Evolutionary conservation across 2,888 invertebrate species (phyloP).

Genomic region (Drosophila tripunctata): DNA sequence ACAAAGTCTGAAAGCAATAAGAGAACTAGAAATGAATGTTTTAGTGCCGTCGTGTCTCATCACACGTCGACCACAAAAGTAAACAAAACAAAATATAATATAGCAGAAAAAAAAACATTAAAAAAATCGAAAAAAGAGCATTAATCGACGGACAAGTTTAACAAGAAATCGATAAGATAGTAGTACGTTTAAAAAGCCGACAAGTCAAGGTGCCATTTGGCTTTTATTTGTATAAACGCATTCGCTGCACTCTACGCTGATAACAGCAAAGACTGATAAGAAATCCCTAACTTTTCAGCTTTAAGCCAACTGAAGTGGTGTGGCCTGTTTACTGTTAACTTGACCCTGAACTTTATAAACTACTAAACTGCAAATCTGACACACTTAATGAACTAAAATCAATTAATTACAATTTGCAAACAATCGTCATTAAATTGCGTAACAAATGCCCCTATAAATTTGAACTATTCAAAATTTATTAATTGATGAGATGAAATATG

Average conservation of each 20-base stretch:
- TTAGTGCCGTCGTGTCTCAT: conserved; percentile 46
- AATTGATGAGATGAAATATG: no score
- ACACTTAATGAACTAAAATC: not conserved
- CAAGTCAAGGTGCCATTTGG: not conserved
- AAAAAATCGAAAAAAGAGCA: conserved; percentile 32
- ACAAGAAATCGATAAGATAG: conserved; percentile 59
- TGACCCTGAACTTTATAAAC: conserved; percentile 14
- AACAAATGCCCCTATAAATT: not conserved
- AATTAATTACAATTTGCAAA: not conserved
- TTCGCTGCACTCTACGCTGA: conserved; percentile 45
- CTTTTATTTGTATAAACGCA: conserved; percentile 15
- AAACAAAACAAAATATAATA: not conserved
- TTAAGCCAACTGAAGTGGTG: not conserved
- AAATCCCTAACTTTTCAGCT: not conserved
- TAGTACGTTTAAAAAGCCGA: conserved; percentile 23
- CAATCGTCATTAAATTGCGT: not conserved
- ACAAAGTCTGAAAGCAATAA: conserved; percentile 37
- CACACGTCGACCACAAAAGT: conserved; percentile 64
- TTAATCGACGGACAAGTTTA: conserved; percentile 35
- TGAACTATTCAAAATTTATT: no score
- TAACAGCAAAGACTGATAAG: conserved; percentile 7
- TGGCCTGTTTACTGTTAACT: not conserved
- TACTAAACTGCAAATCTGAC: not conserved
- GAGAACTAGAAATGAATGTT: conserved; percentile 1
- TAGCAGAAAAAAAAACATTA: not conserved